These are phyloP conservation scores for Conus ventricosus DNA, from an alignment of 1,140 invertebrate genomes.

Conservation along the genomic window DNA sequence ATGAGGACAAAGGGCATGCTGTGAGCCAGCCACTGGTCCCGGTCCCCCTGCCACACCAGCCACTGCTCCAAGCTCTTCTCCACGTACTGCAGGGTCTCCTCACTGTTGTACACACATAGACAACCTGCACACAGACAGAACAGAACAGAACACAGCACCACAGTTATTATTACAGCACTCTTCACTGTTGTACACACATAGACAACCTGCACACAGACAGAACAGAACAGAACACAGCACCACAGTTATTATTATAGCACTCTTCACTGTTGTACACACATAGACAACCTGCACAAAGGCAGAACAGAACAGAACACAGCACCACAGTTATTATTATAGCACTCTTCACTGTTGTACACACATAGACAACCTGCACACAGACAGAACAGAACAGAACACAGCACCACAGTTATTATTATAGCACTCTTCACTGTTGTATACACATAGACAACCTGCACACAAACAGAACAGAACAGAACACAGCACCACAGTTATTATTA, in stretches of 20 bases:
- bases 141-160: neutral
- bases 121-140: neutral
- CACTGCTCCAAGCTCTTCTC: conserved; percentile 93
- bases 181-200: neutral
- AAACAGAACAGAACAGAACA: neutral
- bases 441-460: neutral
- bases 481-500: neutral
- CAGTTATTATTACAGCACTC: neutral
- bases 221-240: too few species aligned
- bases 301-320: too few species aligned
- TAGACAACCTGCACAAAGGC: conserved; percentile 74
- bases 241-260: too few species aligned
- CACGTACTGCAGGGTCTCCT: conserved; percentile 93
- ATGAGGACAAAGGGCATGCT: conserved; percentile 90
- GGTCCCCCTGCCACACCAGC: conserved; percentile 70
- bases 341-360: too few species aligned
- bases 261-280: conserved; percentile 56
- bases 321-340: too few species aligned
- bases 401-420: too few species aligned
- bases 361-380: neutral
- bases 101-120: conserved; percentile 87
- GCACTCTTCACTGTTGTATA: too few species aligned
- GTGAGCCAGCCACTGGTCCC: conserved; percentile 81
- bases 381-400: too few species aligned
- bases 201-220: neutral